Evolutionary conservation across 2,888 invertebrate species (phyloP).

Genomic region (Steinernema hermaphroditum): DNA sequence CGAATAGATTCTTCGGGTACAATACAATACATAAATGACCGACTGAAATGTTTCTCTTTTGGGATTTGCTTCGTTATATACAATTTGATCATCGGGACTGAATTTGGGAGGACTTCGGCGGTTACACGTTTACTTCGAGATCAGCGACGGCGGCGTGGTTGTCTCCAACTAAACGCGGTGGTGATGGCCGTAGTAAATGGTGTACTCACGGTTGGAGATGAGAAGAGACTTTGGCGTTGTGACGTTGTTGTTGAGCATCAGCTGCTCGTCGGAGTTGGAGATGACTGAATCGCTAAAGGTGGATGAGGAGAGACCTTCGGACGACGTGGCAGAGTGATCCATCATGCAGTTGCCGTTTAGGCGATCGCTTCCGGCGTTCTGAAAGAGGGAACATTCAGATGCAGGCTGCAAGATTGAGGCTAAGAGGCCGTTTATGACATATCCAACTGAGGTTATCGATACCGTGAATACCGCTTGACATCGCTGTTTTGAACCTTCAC

Average conservation of each 20-base stretch:
- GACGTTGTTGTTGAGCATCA: constrained; percentile 29
- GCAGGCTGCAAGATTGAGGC: too few relatives aligned
- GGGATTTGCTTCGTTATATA: not conserved
- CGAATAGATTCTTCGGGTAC: not conserved
- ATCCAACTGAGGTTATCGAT: too few relatives aligned
- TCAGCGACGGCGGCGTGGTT: constrained; percentile 10
- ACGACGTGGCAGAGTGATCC: constrained; percentile 10
- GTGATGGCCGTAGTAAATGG: not conserved
- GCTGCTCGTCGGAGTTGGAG: constrained; percentile 21
- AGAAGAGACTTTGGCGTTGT: constrained; percentile 13
- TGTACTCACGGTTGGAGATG: constrained; percentile 19
- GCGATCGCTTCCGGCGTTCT: not conserved
- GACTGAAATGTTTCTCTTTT: not conserved
- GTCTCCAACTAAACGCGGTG: constrained; percentile 21
- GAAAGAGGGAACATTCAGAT: not conserved
- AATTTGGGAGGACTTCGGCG: not conserved
- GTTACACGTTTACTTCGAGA: constrained; percentile 26
- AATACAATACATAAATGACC: too few relatives aligned
- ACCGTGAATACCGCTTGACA: too few relatives aligned
- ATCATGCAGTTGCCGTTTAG: constrained; percentile 7
- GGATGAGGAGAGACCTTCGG: constrained; percentile 16
- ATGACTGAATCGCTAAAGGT: constrained; percentile 11
- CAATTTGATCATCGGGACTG: constrained; percentile 18
- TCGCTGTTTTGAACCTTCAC: too few relatives aligned
- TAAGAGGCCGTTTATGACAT: too few relatives aligned